Evolutionary conservation across 1,140 invertebrate species (phyloP).

Genomic region (Akabosia matsudoensis): DNA sequence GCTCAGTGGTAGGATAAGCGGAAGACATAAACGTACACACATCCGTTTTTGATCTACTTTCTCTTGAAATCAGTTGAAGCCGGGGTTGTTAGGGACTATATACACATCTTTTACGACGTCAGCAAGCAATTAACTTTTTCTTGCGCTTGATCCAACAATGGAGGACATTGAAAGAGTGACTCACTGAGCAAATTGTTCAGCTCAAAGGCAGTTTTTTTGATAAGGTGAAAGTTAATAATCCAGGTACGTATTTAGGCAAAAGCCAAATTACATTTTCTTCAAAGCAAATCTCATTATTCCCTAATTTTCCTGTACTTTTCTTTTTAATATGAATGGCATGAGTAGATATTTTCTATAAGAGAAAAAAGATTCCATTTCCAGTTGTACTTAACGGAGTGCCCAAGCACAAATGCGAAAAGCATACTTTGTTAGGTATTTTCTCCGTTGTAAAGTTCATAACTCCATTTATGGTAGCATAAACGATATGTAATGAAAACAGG

Average conservation of each 20-base stretch:
- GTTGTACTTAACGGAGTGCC: not conserved
- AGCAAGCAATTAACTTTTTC: not conserved
- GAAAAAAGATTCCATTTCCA: not conserved
- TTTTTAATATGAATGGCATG: not conserved
- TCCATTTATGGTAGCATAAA: not conserved
- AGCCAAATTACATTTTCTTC: not conserved
- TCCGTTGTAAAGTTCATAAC: not conserved
- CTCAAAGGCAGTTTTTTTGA: slow-evolving; percentile 29
- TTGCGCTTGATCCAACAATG: slow-evolving; percentile 23
- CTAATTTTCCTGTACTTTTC: not conserved
- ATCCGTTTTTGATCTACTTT: not conserved
- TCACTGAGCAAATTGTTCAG: slow-evolving; percentile 29
- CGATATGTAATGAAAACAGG: not conserved
- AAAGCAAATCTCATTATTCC: not conserved
- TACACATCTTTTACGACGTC: not conserved
- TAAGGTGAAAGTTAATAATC: slow-evolving; percentile 27
- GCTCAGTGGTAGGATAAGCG: not conserved
- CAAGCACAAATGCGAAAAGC: not conserved
- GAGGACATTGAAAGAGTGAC: slow-evolving; percentile 33
- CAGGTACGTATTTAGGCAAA: slow-evolving; percentile 26
- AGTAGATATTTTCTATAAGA: not conserved
- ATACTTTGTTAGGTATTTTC: too few relatives aligned
- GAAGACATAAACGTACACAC: too few relatives aligned
- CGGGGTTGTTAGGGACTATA: not conserved
- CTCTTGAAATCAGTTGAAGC: not conserved